A percentile compares a stretch with the other conserved stretches of the same genome.
phyloP scores from a whole-genome alignment of 2,888 invertebrate species.

The Phyllotreta striolata region DNA sequence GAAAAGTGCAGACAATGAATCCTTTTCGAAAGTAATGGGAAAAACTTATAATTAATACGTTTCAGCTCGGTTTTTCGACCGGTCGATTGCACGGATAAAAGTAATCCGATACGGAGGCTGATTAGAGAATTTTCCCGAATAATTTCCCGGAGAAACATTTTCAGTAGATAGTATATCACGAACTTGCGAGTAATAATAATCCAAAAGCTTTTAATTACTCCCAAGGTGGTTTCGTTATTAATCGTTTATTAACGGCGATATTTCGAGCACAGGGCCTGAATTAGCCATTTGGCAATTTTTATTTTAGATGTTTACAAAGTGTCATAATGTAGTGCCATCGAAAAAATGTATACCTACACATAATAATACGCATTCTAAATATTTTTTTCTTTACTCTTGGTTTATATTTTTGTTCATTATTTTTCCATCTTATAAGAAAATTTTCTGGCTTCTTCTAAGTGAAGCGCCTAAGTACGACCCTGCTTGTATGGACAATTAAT shows the following conservation, averaged over 20 bases:
- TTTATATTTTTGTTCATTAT: too few relatives aligned
- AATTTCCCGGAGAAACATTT: constrained; percentile 35
- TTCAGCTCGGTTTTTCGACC: constrained; percentile 1
- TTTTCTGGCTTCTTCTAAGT: too few relatives aligned
- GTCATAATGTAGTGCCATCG: background rate
- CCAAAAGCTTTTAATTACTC: constrained; percentile 42
- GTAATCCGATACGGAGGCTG: constrained; percentile 34
- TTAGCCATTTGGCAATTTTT: background rate
- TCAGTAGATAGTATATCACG: constrained; percentile 34
- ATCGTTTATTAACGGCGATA: constrained; percentile 42
- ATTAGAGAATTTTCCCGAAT: constrained; percentile 31
- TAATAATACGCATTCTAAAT: too few relatives aligned
- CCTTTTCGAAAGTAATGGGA: constrained; percentile 3
- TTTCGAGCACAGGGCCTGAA: constrained; percentile 32
- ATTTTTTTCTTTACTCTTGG: too few relatives aligned
- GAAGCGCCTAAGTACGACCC: too few relatives aligned
- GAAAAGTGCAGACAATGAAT: background rate
- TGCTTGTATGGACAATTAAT: constrained; percentile 21
- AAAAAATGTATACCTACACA: background rate
- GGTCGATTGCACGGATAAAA: constrained; percentile 21
- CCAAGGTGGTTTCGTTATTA: constrained; percentile 43
- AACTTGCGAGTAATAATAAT: constrained; percentile 40
- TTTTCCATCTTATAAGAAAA: too few relatives aligned
- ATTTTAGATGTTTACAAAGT: background rate
- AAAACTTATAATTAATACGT: constrained; percentile 31